Base-by-base conservation (phyloP, 2,113 vertebrate species). In the Astur gentilis region DNA sequence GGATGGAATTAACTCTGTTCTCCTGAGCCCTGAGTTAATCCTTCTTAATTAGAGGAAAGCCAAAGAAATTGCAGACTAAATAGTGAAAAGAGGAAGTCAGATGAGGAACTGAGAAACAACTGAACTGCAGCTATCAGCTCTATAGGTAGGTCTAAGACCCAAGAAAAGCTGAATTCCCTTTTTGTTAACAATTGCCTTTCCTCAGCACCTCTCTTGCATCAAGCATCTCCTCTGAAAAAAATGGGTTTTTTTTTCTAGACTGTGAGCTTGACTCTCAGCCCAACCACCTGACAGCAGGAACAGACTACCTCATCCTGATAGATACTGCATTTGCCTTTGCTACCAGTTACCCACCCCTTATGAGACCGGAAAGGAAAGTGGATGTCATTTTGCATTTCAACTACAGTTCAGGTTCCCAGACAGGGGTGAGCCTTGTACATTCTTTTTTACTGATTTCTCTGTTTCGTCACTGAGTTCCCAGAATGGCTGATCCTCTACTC, bases 371-470 rank as follows among this genome's bases (percentile, higher is more conserved):
- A 89, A 98, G 98, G 72, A 98, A 98, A 94, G 96, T 95, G 16
- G 98, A 99, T 80, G 93, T 98, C 90, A 96, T 98, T 90, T 97
- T 98, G 80, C 98, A 98, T 88, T 98, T 99, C 97, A 98, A 97
- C 90, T 99, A 98, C 91, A 98, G 97, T 19, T 97, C 98, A 9
- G 98, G 98, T 38, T 98, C 98, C 76, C 98, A 98, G 91, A 97
- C 97, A 58, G 72, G 14, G 97, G 98, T 97, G 60, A 98, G 98
- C 31, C 32, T 67, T 36, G 1, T 14, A 22, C 13, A 10, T 91
- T 54, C 32, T 27, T 85, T 38, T 87, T 64, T 79, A 85, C 3
- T 34, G n/a, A 47, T 38, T 62, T 83, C 26, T 77, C 36, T 49
- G 5, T 54, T 88, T 86, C 6, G 40, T 20, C 45, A 32, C 40